A percentile compares a stretch with the other conserved stretches of the same genome.
Evolutionary conservation across 1,140 invertebrate species (phyloP).

Genomic region (Ridgeia piscesae): DNA sequence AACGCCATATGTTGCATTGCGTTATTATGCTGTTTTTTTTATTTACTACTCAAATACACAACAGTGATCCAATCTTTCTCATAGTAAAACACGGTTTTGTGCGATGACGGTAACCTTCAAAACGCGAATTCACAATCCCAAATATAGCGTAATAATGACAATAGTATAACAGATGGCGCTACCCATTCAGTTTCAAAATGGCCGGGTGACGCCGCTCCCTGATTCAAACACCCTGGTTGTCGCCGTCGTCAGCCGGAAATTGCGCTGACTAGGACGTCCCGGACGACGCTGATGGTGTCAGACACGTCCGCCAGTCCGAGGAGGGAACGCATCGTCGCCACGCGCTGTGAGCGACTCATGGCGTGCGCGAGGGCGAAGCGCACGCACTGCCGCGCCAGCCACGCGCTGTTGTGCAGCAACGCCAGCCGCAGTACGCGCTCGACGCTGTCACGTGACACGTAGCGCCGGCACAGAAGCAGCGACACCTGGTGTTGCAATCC

Average conservation of each 20-base stretch:
- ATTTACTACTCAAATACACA: too few relatives aligned
- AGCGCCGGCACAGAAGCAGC: not conserved
- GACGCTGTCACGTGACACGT: not conserved
- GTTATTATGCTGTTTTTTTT: too few relatives aligned
- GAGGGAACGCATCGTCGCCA: not conserved
- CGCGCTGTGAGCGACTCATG: not conserved
- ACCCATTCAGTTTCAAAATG: too few relatives aligned
- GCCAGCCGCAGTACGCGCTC: not conserved
- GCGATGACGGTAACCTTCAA: too few relatives aligned
- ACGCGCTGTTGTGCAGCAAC: conserved; percentile 4
- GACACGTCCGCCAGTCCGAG: not conserved
- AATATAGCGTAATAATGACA: too few relatives aligned
- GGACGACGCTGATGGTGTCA: not conserved
- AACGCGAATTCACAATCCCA: too few relatives aligned
- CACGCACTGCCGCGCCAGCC: conserved; percentile 9
- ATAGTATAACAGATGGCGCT: too few relatives aligned
- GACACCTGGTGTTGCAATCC: not conserved
- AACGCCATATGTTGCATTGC: too few relatives aligned
- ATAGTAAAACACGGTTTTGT: too few relatives aligned
- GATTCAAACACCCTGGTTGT: too few relatives aligned
- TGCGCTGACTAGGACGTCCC: not conserved
- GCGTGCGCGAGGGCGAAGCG: conserved; percentile 6
- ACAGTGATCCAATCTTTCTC: too few relatives aligned
- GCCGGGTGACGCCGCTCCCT: too few relatives aligned
- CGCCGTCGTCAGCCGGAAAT: not conserved